Evolutionary conservation across 2,888 invertebrate species (phyloP).

Genomic region (Parapristionchus giblindavisi): DNA sequence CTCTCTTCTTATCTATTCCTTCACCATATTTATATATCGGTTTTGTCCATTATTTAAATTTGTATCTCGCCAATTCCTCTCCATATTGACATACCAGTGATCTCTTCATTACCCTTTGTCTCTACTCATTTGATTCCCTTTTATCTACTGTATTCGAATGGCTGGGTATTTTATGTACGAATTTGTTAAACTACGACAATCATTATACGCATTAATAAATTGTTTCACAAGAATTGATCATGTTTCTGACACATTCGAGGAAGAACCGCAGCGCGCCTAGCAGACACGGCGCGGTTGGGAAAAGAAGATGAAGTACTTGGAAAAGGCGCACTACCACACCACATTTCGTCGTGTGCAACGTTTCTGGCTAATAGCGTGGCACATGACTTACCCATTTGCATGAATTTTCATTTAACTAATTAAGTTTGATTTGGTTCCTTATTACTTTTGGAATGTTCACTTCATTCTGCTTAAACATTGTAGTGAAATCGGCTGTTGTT

Average conservation of each 20-base stretch:
- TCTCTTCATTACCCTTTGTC: constrained; percentile 16
- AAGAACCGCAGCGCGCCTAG: no score
- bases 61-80: no score
- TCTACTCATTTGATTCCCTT: background rate
- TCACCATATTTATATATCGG: constrained; percentile 34
- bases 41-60: no score
- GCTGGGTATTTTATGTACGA: constrained; percentile 28
- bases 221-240: background rate
- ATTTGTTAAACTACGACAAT: background rate
- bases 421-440: background rate
- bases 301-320: constrained; percentile 12
- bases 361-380: constrained; percentile 24
- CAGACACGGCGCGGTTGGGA: constrained; percentile 7
- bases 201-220: background rate
- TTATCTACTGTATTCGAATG: background rate
- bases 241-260: background rate
- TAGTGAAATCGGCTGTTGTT: background rate
- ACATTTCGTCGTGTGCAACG: constrained; percentile 21
- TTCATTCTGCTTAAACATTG: background rate
- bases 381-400: background rate
- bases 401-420: background rate
- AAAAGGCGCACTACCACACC: background rate
- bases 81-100: constrained; percentile 32
- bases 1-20: constrained; percentile 9
- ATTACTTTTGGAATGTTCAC: constrained; percentile 9